Conservation (phyloP, 2,113 vertebrate genomes). For the Aphelocoma coerulescens region DNA sequence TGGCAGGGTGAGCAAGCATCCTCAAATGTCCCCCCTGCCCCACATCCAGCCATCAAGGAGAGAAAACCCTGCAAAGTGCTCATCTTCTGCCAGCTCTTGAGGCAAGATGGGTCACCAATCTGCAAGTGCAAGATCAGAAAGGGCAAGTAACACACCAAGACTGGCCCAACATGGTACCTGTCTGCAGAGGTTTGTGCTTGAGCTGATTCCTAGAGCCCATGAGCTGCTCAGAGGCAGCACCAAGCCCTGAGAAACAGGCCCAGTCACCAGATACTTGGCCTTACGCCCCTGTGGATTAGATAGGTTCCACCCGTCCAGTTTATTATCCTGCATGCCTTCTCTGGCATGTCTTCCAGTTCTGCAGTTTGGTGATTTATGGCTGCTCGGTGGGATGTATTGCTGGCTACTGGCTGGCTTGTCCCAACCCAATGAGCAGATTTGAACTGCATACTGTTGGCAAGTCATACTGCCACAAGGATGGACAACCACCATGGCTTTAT, state of each 20-base stretch:
- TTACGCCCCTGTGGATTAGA: neutral
- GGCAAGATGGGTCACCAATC: neutral
- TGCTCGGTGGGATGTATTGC: neutral
- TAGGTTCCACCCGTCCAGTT: neutral
- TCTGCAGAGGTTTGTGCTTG: neutral
- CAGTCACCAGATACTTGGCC: neutral
- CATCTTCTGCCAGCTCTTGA: neutral
- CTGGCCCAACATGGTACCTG: neutral
- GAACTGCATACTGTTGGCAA: neutral
- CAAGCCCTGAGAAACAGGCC: neutral
- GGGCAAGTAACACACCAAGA: neutral
- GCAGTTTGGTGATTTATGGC: neutral
- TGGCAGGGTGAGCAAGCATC: neutral
- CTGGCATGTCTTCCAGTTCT: neutral
- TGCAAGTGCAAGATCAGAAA: neutral
- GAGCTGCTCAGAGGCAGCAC: neutral
- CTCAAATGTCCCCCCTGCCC: neutral
- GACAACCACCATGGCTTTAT: neutral
- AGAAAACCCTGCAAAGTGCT: neutral
- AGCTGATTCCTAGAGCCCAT: neutral
- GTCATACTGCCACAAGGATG: neutral
- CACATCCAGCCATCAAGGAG: neutral
- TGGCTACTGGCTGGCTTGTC: neutral
- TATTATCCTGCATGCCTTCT: neutral
- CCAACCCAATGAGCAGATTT: neutral